Percentiles rank a stretch among this genome's conserved stretches.
Evolutionary conservation across 2,113 vertebrate genomes (phyloP).

Genomic region (Cacatua alba): DNA sequence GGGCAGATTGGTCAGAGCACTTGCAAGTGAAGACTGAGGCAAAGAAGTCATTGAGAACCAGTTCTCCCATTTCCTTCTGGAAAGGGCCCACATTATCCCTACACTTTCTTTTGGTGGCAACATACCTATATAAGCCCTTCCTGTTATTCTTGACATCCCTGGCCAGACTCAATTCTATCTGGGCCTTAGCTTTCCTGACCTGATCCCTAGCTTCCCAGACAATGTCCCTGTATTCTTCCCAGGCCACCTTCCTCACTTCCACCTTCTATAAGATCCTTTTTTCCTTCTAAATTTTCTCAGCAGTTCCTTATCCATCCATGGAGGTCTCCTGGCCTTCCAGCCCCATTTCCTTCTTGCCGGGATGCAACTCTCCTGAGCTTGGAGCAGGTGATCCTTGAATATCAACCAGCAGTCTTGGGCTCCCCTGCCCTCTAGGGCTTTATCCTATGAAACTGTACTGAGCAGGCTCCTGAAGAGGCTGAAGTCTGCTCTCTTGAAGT

Average conservation of each 20-base stretch:
- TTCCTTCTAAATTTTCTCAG: not conserved
- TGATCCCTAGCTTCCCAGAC: not conserved
- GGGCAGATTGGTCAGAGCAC: not conserved
- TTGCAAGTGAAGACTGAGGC: not conserved
- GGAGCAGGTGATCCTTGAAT: not conserved
- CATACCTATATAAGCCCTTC: not conserved
- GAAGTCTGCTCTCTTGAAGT: not conserved
- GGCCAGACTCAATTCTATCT: not conserved
- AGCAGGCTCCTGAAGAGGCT: not conserved
- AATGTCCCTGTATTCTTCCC: not conserved
- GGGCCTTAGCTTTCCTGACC: not conserved
- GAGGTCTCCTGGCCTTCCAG: not conserved
- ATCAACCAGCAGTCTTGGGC: not conserved
- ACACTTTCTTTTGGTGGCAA: not conserved
- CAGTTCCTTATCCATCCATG: not conserved
- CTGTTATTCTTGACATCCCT: not conserved
- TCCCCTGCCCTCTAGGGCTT: not conserved
- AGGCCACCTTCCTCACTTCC: not conserved
- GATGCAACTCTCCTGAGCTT: not conserved
- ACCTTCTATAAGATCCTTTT: not conserved
- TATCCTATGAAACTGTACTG: not conserved
- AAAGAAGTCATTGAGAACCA: not conserved
- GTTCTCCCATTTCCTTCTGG: not conserved
- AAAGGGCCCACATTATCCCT: not conserved
- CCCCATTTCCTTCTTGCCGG: not conserved